Evolutionary conservation across 2,888 invertebrate genomes (phyloP), one percentile per base, ranked within the genome.

Genomic region (Melinaea menophilus): DNA sequence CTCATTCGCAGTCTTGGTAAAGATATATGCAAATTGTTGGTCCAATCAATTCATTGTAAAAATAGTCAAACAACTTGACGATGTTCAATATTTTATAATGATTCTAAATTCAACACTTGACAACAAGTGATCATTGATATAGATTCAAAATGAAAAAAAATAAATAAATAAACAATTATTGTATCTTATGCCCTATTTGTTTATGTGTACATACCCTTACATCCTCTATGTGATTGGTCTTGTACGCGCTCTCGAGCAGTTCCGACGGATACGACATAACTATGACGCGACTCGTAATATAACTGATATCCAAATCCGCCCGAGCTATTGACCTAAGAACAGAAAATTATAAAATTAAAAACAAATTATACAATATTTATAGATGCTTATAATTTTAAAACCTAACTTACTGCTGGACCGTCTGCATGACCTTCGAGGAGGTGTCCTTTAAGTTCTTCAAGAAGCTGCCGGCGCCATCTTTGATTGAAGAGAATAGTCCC

Each of bases 181-280:
- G 46, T n/a, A 46, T 46, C 4, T 46, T 4, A 56, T 34, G 41
- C 12, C 33, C 33, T 13, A 7, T 4, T 51, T 34, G 47, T 48
- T 12, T 13, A 46, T 11, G 5, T 54, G 22, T 51, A 75, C 82
- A 75, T 74, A 93, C 85, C 75, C 95, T 92, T 2, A 99, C 97
- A 79, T 98, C 98, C 76, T 98, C 98, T 69, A 98, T 95, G 80
- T 97, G 96, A 84, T 98, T 98, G 12, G 96, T 95, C 79, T 95
- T 95, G 79, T 97, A 97, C 0, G 97, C 94, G n/a, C 97, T 96
- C 81, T 98, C 98, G 59, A 98, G 92, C 5, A 98, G 97, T 81
- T 99, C 98, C 0, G 97, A 97, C 1, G 98, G 98, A 82, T 95
- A 98, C 5, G 98, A 98, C 97, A 99, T 98, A 22, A 98, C 97